Base-by-base conservation (phyloP, 2,888 invertebrate species). In the Odontocerum albicorne region DNA sequence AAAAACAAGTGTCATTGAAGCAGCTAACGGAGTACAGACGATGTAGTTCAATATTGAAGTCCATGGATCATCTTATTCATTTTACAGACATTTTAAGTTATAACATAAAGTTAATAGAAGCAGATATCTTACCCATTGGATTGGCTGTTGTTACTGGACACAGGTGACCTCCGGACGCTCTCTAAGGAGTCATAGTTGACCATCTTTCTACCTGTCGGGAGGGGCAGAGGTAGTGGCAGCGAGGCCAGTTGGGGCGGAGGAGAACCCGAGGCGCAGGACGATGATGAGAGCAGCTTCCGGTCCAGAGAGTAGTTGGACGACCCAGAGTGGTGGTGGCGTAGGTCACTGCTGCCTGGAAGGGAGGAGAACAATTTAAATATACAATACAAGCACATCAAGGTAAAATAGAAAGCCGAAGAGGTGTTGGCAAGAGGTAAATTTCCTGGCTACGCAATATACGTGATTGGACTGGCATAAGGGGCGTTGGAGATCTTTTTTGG, bases 201-300 rank as follows among this genome's bases (percentile, higher is more conserved):
- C 21, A 60, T 44, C 20, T 57, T 57, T 19, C 60, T 39, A 15
- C 74, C 72, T 53, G 68, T 49, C 12, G 57, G 46, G n/a, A n/a
- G n/a, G 17, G 57, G 39, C 6, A 56, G 69, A 3, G 82, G 82
- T 58, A 84, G 73, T 1, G 84, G 83, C 39, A 85, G 70, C 38
- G 83, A 83, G 50, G 82, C 81, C 68, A 73, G 69, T 10, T 69
- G 70, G 22, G 83, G 75, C 52, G 83, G 82, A 50, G 84, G 83
- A 1, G 84, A 83, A 68, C 83, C 82, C 10, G 72, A 68, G 15
- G 79, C 71, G 3, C 66, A 69, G 33, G 66, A 67, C 53, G 69
- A 70, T 2, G 70, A 68, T 52, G 77, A 74, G 59, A 75, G 70
- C 58, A 79, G 68, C 69, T 80, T 80, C 64, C 81, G 71, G 66